Evolutionary conservation across 2,888 invertebrate species (phyloP), one percentile per base, ranked within the genome.

Genomic region (Operophtera brumata): DNA sequence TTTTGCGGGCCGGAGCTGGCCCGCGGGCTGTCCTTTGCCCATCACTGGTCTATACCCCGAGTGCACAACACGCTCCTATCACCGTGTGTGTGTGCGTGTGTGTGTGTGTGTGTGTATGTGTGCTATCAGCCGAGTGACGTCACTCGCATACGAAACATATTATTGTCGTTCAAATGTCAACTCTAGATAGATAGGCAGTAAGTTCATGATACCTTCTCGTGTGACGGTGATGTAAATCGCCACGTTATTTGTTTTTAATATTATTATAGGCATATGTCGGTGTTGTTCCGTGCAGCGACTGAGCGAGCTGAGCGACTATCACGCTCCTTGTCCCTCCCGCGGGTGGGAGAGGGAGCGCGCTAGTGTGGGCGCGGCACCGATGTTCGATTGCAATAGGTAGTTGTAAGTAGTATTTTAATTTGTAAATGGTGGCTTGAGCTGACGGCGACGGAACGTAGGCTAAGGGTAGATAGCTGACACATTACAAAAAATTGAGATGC

Each of bases 241-340:
- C 30, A 10, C 41, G 41, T 54, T 59, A 55, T 61, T 72, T 78
- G 78, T 77, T 75, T 78, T 78, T 77, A 76, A 84, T 85, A 65
- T 85, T 85, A 85, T 84, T 85, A 54, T 78, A 79, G 74, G 66
- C 73, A 76, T 74, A 81, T 80, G 77, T 75, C 4, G 20, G 20
- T 20, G 20, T 20, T 4, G 20, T 20, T 20, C 20, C 20, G 20
- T 20, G 20, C 20, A 3, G 20, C 20, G 20, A 3, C 4, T 4
- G 2, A 20, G 2, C 2, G 4, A 20, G 20, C 20, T 20, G 20
- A 20, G 4, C 20, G 4, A 20, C 4, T 20, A 20, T 20, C 20
- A 4, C 20, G 20, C 2, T 20, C 20, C 20, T 20, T 20, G 4
- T 20, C 20, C 2, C n/a, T n/a, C n/a, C n/a, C n/a, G n/a, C n/a